A percentile compares a stretch with the other conserved stretches of the same genome.
Evolutionary conservation across 2,113 vertebrate genomes (phyloP).

Genomic region (Tauraco erythrolophus): DNA sequence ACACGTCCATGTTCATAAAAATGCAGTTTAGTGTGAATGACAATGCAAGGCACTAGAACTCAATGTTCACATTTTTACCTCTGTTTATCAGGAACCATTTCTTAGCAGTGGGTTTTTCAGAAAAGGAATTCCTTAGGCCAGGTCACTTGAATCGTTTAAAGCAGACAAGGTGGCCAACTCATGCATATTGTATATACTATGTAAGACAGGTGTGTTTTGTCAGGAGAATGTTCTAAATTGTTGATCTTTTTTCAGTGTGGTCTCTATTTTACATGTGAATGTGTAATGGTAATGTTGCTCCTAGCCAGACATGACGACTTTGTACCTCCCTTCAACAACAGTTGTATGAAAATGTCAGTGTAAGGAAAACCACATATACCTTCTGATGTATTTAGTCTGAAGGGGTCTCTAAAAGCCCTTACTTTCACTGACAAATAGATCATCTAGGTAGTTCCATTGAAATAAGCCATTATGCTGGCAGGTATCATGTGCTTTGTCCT

Average conservation of each 20-base stretch:
- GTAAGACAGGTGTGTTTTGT: neutral
- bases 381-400: neutral
- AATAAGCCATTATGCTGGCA: neutral
- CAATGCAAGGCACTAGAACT: neutral
- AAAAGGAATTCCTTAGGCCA: neutral
- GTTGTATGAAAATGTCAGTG: neutral
- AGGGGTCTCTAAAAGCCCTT: neutral
- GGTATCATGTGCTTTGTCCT: neutral
- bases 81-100: neutral
- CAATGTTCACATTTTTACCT: neutral
- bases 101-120: neutral
- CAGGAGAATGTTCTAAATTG: neutral
- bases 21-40: neutral
- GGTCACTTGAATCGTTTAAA: neutral
- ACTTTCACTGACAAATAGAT: neutral
- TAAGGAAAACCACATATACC: neutral
- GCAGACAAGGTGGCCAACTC: neutral
- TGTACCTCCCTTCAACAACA: neutral
- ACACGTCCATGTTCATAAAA: neutral
- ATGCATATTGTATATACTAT: rapidly evolving
- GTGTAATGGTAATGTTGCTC: neutral
- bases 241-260: neutral
- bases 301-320: neutral
- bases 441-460: neutral
- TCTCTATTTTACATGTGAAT: neutral